A percentile compares a stretch with the other conserved stretches of the same genome.
Evolutionary conservation across 2,113 vertebrate species (phyloP).

Genomic region (Trematomus loennbergii): DNA sequence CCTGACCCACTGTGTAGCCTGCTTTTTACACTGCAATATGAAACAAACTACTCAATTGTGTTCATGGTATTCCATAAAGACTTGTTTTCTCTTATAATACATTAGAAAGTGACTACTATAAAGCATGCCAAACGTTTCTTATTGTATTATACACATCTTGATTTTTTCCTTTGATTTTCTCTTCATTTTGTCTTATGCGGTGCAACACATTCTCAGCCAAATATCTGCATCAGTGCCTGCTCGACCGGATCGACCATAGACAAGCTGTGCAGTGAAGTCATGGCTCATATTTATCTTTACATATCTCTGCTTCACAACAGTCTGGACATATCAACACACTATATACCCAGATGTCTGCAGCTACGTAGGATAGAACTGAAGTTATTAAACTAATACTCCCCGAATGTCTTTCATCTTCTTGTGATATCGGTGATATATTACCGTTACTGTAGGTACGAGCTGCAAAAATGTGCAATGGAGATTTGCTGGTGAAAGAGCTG

Average conservation of each 20-base stretch:
- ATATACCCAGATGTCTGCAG: conserved; percentile 62
- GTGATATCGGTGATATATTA: conserved; percentile 57
- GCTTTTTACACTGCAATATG: conserved; percentile 84
- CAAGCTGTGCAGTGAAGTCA: conserved; percentile 58
- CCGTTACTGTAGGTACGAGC: conserved; percentile 40
- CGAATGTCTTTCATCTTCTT: conserved; percentile 64
- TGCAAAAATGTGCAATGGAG: conserved; percentile 43
- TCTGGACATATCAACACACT: conserved; percentile 50
- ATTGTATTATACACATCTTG: conserved; percentile 55
- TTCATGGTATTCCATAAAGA: conserved; percentile 59
- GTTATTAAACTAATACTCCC: conserved; percentile 60
- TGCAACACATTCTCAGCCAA: conserved; percentile 78
- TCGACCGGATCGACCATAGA: conserved; percentile 64
- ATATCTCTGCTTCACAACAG: conserved; percentile 43
- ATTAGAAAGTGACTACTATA: conserved; percentile 52
- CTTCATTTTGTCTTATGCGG: conserved; percentile 48
- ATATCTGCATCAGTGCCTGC: conserved; percentile 85
- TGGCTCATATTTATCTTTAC: conserved; percentile 63
- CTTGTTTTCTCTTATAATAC: conserved; percentile 44
- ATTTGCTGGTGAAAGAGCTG: conserved; percentile 32
- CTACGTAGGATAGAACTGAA: conserved; percentile 55
- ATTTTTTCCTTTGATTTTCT: conserved; percentile 53
- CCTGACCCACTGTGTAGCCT: conserved; percentile 75
- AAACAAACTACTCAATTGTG: conserved; percentile 55
- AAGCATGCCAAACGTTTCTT: conserved; percentile 90